Evolutionary conservation across 2,888 invertebrate species (phyloP).

Genomic region (Stegana nigrithorax): DNA sequence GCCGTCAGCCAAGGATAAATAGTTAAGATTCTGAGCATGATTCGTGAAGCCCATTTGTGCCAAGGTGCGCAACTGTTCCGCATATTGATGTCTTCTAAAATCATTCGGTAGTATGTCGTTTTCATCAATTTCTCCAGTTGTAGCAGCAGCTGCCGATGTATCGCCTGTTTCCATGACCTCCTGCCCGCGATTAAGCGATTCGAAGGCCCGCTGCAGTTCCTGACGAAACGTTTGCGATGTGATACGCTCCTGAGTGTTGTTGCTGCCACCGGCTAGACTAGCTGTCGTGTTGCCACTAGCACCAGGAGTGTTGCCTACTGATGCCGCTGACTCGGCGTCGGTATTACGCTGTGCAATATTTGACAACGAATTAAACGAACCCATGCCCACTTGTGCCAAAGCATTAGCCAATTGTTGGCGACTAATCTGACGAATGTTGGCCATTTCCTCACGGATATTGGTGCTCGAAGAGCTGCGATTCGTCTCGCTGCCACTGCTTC

Average conservation of each 20-base stretch:
- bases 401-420: slow-evolving; percentile 66
- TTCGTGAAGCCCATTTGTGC: slow-evolving; percentile 91
- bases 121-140: slow-evolving; percentile 38
- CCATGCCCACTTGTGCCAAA: slow-evolving; percentile 58
- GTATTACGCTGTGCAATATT: slow-evolving; percentile 67
- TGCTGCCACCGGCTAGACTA: slow-evolving; percentile 69
- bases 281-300: slow-evolving; percentile 9
- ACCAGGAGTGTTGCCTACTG: slow-evolving; percentile 7
- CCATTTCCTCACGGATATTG: slow-evolving; percentile 54
- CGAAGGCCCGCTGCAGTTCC: slow-evolving; percentile 76
- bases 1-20: slow-evolving; percentile 80
- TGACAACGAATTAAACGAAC: slow-evolving; percentile 65
- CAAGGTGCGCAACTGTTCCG: slow-evolving; percentile 81
- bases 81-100: slow-evolving; percentile 65
- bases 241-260: neutral
- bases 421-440: slow-evolving; percentile 66
- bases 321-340: slow-evolving; percentile 37
- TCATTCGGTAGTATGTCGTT: slow-evolving; percentile 55
- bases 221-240: neutral
- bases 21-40: slow-evolving; percentile 86
- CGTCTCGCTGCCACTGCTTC: slow-evolving; percentile 52
- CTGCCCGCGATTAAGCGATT: slow-evolving; percentile 30
- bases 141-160: slow-evolving; percentile 33
- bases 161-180: slow-evolving; percentile 42
- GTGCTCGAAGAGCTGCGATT: slow-evolving; percentile 39